Evolutionary conservation across 53 echinoderm and acorn worm species (phyloP).

Genomic region (Henricia sp.): DNA sequence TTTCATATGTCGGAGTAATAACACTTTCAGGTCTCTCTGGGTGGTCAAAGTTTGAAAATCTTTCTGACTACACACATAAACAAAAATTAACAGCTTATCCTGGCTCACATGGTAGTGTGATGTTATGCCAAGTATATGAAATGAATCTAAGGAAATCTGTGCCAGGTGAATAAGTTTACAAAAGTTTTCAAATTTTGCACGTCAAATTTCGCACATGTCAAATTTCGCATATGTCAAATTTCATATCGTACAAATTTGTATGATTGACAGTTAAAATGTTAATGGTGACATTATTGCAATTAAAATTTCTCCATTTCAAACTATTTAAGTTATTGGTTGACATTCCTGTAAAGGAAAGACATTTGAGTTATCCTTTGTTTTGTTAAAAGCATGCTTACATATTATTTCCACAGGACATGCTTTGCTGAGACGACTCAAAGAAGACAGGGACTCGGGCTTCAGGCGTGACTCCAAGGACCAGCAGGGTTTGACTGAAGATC

Average conservation of each 20-base stretch:
- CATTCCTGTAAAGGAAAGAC: no score
- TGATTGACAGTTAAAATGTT: no score
- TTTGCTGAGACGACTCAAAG: constrained; percentile 75
- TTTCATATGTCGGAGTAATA: background rate
- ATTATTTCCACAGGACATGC: constrained; percentile 66
- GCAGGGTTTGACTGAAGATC: constrained; percentile 75
- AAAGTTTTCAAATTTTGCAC: no score
- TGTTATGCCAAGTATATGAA: background rate
- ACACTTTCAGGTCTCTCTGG: background rate
- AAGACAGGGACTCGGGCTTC: constrained; percentile 87
- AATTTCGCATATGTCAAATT: no score
- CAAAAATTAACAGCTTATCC: background rate
- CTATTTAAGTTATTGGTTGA: no score
- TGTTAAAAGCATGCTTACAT: background rate
- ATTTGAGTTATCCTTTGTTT: background rate
- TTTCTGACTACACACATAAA: background rate
- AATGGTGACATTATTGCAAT: no score
- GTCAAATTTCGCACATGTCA: no score
- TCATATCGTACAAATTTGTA: no score
- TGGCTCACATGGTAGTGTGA: no score
- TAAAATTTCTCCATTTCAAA: no score
- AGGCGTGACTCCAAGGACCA: constrained; percentile 62
- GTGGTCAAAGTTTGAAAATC: background rate
- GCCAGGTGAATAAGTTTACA: no score
- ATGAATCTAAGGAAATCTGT: no score